phyloP scores from a whole-genome alignment of 2,797 vertebrate species.

The Sebastes matsubarae region DNA sequence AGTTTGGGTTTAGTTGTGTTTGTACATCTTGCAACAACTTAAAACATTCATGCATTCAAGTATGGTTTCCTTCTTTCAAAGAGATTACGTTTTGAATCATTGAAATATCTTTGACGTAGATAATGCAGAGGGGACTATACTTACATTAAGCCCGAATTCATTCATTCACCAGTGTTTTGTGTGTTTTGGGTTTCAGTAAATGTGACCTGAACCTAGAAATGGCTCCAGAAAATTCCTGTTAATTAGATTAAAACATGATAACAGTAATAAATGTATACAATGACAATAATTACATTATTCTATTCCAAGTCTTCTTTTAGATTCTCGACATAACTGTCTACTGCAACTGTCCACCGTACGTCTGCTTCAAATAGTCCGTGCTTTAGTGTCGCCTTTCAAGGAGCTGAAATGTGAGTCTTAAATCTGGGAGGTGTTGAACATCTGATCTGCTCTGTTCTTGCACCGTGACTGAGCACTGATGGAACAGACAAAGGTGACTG shows the following conservation, averaged over 20 bases:
- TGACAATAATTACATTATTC: background rate
- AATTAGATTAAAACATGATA: background rate
- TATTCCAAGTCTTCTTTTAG: background rate
- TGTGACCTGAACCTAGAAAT: background rate
- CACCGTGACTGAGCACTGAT: background rate
- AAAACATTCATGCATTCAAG: background rate
- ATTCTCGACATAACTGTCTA: slow-evolving; percentile 16
- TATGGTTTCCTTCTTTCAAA: background rate
- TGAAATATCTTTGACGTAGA: background rate
- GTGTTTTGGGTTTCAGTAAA: background rate
- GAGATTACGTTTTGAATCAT: background rate
- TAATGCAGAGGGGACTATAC: rapidly evolving
- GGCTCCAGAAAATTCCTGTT: background rate
- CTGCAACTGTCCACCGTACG: slow-evolving; percentile 5
- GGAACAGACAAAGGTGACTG: slow-evolving; percentile 5
- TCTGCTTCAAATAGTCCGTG: slow-evolving; percentile 44
- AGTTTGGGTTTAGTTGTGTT: background rate
- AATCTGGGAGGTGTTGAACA: slow-evolving; percentile 30
- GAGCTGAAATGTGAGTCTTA: slow-evolving; percentile 61
- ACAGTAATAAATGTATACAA: background rate
- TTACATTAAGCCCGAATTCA: background rate
- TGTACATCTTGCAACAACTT: background rate
- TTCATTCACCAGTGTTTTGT: background rate
- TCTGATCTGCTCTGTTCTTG: slow-evolving; percentile 30
- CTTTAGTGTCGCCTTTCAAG: slow-evolving; percentile 50